These are phyloP conservation scores for Galagoides demidoff DNA, from an alignment of 2,797 vertebrate genomes.

Conservation along the genomic window DNA sequence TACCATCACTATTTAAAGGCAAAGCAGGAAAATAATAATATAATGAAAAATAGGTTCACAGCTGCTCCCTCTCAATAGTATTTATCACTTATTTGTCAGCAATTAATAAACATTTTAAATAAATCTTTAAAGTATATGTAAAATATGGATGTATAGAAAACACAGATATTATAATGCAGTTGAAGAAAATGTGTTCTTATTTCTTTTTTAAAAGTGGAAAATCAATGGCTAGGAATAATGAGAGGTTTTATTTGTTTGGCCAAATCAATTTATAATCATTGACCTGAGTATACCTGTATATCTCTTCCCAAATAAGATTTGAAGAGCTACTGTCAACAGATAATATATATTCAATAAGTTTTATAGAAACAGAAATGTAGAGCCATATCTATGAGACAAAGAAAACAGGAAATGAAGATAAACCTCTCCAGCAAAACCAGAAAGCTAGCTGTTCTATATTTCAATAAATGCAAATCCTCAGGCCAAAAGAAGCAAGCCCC, in stretches of 20 bases:
- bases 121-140: not conserved
- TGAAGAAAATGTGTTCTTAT: constrained; percentile 26
- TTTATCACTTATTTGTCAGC: constrained; percentile 2
- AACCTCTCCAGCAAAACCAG: not conserved
- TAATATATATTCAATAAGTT: not conserved
- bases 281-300: not conserved
- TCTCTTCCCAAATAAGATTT: not conserved
- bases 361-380: constrained; percentile 14
- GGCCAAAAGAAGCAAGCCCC: not conserved
- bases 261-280: not conserved
- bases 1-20: too few relatives aligned
- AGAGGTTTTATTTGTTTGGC: constrained; percentile 5
- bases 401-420: not conserved
- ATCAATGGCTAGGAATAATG: not conserved
- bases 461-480: not conserved
- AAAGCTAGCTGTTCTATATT: not conserved
- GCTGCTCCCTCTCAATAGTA: too few relatives aligned
- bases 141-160: not conserved
- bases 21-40: too few relatives aligned
- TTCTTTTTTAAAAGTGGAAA: constrained; percentile 50
- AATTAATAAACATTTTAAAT: constrained; percentile 6
- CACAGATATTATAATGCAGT: not conserved
- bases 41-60: too few relatives aligned
- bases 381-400: constrained; percentile 5
- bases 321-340: constrained; percentile 1